Base-by-base conservation (phyloP, 2,113 vertebrate species). In the Romanogobio albipinnatus region DNA sequence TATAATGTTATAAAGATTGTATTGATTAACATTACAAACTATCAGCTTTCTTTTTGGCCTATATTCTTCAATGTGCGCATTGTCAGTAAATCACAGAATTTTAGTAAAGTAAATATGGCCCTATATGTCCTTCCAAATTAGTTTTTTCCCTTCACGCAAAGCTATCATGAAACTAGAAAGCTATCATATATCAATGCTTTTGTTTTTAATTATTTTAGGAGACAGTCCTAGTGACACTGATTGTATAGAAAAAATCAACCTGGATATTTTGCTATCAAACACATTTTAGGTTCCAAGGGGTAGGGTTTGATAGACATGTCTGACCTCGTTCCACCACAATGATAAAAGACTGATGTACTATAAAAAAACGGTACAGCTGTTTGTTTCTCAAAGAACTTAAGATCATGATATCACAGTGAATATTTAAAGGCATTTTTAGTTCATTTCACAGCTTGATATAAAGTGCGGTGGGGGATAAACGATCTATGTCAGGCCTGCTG, bases 401-500 rank as follows among this genome's bases (percentile, higher is more conserved):
- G 76, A 62, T 80, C 58, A 17, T 36, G 9, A 47, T 64, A 80
- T 64, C 58, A 62, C 56, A 80, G 58, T 26, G 77, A 80, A 80
- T 80, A 80, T 47, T 29, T 80, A 47, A 64, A 80, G 39, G 2
- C 22, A 17, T 62, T 62, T 62, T 80, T 80, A 26, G 14, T 62
- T 62, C 47, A 77, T 26, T 78, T 17, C 49, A 70, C 75, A 68
- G 33, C 49, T 13, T 77, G 26, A 68, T 24, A 26, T 26, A n/a
- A 19, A 84, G 15, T 26, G n/a, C 36, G 2, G 39, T 62, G 77
- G 59, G 77, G 77, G 29, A 84, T 76, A 84, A 56, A 39, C 64
- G 61, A 77, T 84, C 47, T 84, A 24, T 84, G 75, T 71, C 62
- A 78, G 53, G 33, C 33, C 66, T 47, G 49, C 64, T 43, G 62